A percentile compares a stretch with the other conserved stretches of the same genome.
Conservation (phyloP, 1,140 invertebrate genomes). For the Oppia nitens region DNA sequence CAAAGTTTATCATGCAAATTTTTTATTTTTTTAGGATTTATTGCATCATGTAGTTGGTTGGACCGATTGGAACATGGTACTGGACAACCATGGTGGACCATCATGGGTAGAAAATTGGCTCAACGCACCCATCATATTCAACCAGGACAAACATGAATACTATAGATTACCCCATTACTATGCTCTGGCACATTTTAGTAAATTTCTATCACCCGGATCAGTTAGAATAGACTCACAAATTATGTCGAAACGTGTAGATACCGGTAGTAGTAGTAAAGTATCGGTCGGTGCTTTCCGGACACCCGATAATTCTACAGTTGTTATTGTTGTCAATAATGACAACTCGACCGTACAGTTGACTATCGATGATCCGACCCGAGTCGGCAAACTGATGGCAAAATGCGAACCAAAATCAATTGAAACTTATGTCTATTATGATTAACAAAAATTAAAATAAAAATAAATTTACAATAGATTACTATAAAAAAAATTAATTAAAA, state of each 20-base stretch:
- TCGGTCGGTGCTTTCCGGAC: not conserved
- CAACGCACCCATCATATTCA: constrained; percentile 56
- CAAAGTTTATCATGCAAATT: constrained; percentile 15
- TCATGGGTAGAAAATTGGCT: constrained; percentile 50
- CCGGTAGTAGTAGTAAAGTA: not conserved
- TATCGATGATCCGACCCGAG: too few species aligned
- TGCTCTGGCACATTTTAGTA: constrained; percentile 3
- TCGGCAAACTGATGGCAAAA: too few species aligned
- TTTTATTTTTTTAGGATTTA: not conserved
- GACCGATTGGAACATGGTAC: constrained; percentile 36
- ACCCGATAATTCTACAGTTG: not conserved
- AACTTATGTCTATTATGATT: too few species aligned
- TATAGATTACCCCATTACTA: constrained; percentile 39
- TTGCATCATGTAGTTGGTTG: constrained; percentile 23
- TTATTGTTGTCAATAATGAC: not conserved
- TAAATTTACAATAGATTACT: too few species aligned
- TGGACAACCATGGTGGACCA: constrained; percentile 30
- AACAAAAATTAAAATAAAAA: too few species aligned
- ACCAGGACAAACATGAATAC: constrained; percentile 42
- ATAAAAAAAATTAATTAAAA: too few species aligned
- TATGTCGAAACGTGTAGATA: constrained; percentile 6
- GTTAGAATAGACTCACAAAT: too few species aligned
- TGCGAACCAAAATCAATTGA: too few species aligned
- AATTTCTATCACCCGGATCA: constrained; percentile 6
- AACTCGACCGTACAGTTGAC: too few species aligned